Conservation (phyloP, 1,140 invertebrate species). For the Drosophila melanogaster region Release_6_plus_ISO1_MT NT_037436.4:15262001-15262500, state of each 20-base stretch:
- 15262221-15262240: conserved; percentile 50
- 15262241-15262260: conserved; percentile 28
- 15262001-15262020: conserved; percentile 78
- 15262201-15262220: conserved; percentile 76
- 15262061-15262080: conserved; percentile 63
- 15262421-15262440: conserved; percentile 66
- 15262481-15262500: conserved; percentile 65
- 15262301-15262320: conserved; percentile 61
- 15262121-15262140: conserved; percentile 45
- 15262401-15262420: conserved; percentile 38
- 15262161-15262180: conserved; percentile 29
- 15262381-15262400: neutral
- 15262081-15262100: conserved; percentile 65
- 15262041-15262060: conserved; percentile 37
- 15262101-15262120: conserved; percentile 54
- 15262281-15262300: conserved; percentile 35
- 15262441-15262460: conserved; percentile 45
- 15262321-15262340: conserved; percentile 22
- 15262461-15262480: conserved; percentile 65
- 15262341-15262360: conserved; percentile 52
- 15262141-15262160: conserved; percentile 26
- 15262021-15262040: conserved; percentile 68
- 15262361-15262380: conserved; percentile 50
- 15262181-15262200: conserved; percentile 68
- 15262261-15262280: conserved; percentile 23